phyloP scores from a whole-genome alignment of 2,113 vertebrate species.

The Catharus bicknelli region DNA sequence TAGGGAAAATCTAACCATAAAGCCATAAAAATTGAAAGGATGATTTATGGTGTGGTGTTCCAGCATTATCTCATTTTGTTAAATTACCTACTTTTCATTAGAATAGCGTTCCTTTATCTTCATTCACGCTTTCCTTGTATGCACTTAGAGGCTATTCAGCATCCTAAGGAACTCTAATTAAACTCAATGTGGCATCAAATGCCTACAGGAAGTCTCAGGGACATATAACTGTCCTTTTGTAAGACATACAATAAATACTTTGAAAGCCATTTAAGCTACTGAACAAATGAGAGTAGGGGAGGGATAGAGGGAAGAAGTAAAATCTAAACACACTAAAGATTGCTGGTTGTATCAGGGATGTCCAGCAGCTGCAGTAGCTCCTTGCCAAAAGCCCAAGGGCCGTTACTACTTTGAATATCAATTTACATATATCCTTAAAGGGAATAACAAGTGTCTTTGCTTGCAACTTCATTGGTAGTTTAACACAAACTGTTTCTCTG shows the following conservation, averaged over 20 bases:
- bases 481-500: background rate
- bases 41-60: background rate
- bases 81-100: constrained; percentile 35
- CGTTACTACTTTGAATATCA: background rate
- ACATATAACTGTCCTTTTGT: constrained; percentile 51
- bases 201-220: constrained; percentile 52
- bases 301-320: constrained; percentile 3
- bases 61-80: constrained; percentile 3
- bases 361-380: constrained; percentile 37
- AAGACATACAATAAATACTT: constrained; percentile 55
- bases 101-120: constrained; percentile 14
- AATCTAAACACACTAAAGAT: constrained; percentile 22
- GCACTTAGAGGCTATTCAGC: constrained; percentile 30
- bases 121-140: background rate
- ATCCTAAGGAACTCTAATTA: constrained; percentile 38
- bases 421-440: background rate
- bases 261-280: constrained; percentile 34
- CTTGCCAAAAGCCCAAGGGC: background rate
- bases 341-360: background rate
- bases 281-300: background rate
- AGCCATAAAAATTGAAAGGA: constrained; percentile 24
- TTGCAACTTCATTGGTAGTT: background rate
- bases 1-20: background rate
- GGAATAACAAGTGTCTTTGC: background rate
- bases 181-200: constrained; percentile 50